phyloP scores from a whole-genome alignment of 2,888 invertebrate species.

The Drosophila kokeensis region DNA sequence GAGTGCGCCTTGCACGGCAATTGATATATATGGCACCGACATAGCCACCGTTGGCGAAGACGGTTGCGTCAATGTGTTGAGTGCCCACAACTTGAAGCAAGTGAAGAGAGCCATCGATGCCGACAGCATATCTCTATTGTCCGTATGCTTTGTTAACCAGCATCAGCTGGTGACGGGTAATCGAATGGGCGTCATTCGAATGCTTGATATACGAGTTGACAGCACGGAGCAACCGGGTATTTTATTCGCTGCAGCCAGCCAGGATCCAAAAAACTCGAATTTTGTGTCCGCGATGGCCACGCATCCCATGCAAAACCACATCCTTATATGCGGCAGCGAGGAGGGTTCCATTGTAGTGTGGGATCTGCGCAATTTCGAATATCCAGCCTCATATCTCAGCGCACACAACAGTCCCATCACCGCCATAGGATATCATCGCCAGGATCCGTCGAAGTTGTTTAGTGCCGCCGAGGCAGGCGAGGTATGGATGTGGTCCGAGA shows the following conservation, averaged over 20 bases:
- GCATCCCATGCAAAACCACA: slow-evolving; percentile 95
- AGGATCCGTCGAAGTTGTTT: slow-evolving; percentile 93
- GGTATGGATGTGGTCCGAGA: slow-evolving; percentile 95
- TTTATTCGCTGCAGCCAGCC: slow-evolving; percentile 90
- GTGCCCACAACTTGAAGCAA: slow-evolving; percentile 85
- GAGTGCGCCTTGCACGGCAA: slow-evolving; percentile 90
- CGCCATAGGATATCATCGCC: slow-evolving; percentile 95
- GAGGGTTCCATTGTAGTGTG: slow-evolving; percentile 95
- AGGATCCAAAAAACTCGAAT: slow-evolving; percentile 86
- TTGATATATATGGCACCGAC: slow-evolving; percentile 91
- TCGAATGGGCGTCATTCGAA: slow-evolving; percentile 94
- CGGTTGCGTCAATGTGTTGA: slow-evolving; percentile 88
- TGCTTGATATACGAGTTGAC: slow-evolving; percentile 92
- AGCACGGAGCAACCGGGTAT: slow-evolving; percentile 87
- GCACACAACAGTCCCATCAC: slow-evolving; percentile 91
- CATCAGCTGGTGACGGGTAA: slow-evolving; percentile 91
- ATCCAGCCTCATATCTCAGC: slow-evolving; percentile 92
- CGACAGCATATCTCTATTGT: slow-evolving; percentile 93
- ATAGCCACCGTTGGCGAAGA: slow-evolving; percentile 94
- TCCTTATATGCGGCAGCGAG: slow-evolving; percentile 93
- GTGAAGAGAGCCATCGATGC: slow-evolving; percentile 86
- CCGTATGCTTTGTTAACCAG: slow-evolving; percentile 90
- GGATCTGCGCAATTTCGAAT: slow-evolving; percentile 94
- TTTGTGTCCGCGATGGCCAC: slow-evolving; percentile 91
- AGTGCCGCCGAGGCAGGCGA: slow-evolving; percentile 93